Percentiles rank a stretch among this genome's conserved stretches.
These are phyloP conservation scores for Dicentrarchus labrax DNA, from an alignment of 2,113 vertebrate species.

Conservation along the genomic window DNA sequence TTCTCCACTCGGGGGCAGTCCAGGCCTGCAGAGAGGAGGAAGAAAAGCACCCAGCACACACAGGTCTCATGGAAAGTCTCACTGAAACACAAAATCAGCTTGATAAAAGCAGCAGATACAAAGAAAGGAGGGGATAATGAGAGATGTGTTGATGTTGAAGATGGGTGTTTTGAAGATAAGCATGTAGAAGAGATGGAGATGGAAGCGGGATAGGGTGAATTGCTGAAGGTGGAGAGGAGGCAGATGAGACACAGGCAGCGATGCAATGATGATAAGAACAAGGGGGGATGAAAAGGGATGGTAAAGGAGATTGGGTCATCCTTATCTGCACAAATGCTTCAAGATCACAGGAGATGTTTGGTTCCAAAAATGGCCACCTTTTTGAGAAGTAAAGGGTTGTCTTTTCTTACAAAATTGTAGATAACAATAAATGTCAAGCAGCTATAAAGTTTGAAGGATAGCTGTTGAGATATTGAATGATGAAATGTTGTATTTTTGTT, in stretches of 20 bases:
- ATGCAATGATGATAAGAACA: conserved; percentile 9
- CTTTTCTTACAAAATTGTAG: background rate
- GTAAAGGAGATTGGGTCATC: background rate
- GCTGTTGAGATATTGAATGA: background rate
- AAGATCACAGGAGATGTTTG: conserved; percentile 14
- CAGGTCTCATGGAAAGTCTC: background rate
- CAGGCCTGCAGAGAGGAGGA: background rate
- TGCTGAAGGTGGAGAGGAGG: conserved; percentile 19
- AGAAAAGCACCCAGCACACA: background rate
- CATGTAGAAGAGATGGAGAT: background rate
- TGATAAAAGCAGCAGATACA: background rate
- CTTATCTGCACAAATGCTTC: conserved; percentile 23
- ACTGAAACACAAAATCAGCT: background rate
- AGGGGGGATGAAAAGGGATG: background rate
- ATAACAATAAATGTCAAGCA: conserved; percentile 13
- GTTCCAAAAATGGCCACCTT: background rate
- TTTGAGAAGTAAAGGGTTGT: background rate
- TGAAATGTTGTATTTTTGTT: no score
- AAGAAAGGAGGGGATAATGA: background rate
- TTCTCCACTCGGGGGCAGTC: conserved; percentile 54
- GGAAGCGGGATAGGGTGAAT: conserved; percentile 4
- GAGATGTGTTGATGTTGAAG: conserved; percentile 14
- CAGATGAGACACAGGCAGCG: conserved; percentile 14
- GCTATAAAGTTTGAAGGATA: background rate
- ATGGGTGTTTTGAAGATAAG: conserved; percentile 15